Evolutionary conservation across 1,140 invertebrate species (phyloP).

Genomic region (Pinna nobilis): DNA sequence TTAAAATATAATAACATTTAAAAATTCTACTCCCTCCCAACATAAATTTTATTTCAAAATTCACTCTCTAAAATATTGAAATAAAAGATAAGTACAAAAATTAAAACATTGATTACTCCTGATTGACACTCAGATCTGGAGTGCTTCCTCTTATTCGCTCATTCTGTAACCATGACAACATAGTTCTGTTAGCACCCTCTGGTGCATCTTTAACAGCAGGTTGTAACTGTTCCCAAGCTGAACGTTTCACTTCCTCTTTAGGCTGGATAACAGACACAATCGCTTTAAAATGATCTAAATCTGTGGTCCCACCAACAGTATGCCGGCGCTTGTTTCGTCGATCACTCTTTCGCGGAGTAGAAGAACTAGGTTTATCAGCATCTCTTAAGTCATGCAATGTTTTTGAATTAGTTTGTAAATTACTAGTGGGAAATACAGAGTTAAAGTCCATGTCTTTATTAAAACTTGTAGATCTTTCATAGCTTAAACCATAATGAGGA

Average conservation of each 20-base stretch:
- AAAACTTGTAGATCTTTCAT: constrained; percentile 5
- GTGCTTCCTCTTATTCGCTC: constrained; percentile 63
- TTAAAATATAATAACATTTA: too few relatives aligned
- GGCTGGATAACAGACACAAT: constrained; percentile 75
- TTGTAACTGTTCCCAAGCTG: constrained; percentile 74
- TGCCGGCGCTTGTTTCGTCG: constrained; percentile 80
- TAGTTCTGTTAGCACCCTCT: constrained; percentile 37
- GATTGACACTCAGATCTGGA: constrained; percentile 54
- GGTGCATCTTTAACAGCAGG: constrained; percentile 47
- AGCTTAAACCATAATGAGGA: neutral
- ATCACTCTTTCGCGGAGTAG: constrained; percentile 47
- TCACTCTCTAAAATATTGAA: too few relatives aligned
- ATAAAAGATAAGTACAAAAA: too few relatives aligned
- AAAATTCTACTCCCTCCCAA: too few relatives aligned
- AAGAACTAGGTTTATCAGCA: constrained; percentile 17
- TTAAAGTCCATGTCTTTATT: neutral
- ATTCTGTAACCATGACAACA: constrained; percentile 65
- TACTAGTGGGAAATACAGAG: neutral
- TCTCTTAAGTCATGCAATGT: too few relatives aligned
- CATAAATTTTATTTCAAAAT: too few relatives aligned
- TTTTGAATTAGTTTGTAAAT: too few relatives aligned
- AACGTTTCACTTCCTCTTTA: constrained; percentile 52
- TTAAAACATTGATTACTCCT: too few relatives aligned
- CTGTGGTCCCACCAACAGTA: constrained; percentile 92
- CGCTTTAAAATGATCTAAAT: constrained; percentile 82